Evolutionary conservation across 1,140 invertebrate species (phyloP).

Genomic region (Melanaphis sacchari): DNA sequence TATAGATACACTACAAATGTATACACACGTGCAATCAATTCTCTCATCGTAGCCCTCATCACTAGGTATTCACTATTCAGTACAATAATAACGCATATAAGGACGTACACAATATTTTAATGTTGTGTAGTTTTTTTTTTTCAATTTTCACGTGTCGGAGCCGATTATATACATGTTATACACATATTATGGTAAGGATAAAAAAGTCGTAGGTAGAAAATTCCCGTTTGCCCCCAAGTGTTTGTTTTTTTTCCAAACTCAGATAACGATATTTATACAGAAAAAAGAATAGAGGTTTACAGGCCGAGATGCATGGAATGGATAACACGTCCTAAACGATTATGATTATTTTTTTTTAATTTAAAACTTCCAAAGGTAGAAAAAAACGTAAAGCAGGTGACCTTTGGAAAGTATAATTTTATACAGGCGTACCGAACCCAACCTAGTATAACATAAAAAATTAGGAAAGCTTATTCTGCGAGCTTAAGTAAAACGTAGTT

Average conservation of each 20-base stretch:
- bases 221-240: neutral
- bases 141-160: neutral
- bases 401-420: neutral
- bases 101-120: neutral
- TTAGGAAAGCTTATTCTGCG: too few species aligned
- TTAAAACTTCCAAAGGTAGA: neutral
- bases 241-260: slow-evolving; percentile 28
- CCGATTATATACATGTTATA: neutral
- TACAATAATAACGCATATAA: neutral
- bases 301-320: neutral
- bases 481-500: too few species aligned
- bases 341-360: slow-evolving; percentile 18
- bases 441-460: neutral
- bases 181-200: neutral
- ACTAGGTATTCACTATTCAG: neutral
- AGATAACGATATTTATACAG: slow-evolving; percentile 35
- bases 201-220: slow-evolving; percentile 19
- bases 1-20: neutral
- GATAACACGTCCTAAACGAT: slow-evolving; percentile 12
- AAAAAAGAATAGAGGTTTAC: neutral
- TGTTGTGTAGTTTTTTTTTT: neutral
- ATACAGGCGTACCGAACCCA: neutral
- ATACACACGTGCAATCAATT: neutral
- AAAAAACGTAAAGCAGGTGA: neutral
- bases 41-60: neutral